Conservation (phyloP, 2,888 invertebrate genomes). For the Lordiphosa fenestrarum region DNA sequence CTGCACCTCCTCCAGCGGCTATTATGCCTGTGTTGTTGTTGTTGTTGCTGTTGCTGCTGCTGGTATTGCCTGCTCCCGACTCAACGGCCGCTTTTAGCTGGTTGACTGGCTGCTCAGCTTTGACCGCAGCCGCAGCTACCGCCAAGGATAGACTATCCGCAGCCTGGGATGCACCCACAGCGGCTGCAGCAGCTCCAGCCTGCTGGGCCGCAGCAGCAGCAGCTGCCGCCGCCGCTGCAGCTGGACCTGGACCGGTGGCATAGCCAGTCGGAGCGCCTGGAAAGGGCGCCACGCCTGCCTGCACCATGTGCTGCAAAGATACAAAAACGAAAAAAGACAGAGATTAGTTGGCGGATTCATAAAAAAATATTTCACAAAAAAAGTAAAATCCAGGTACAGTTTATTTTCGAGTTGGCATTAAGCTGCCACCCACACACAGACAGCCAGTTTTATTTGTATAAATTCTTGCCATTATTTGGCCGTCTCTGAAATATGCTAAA, state of each 20-base stretch:
- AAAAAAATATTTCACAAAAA: slow-evolving; percentile 34
- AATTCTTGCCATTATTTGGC: slow-evolving; percentile 66
- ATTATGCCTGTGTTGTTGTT: slow-evolving; percentile 41
- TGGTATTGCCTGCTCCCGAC: slow-evolving; percentile 37
- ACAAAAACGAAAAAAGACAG: slow-evolving; percentile 13
- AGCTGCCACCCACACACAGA: slow-evolving; percentile 7
- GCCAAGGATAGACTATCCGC: slow-evolving; percentile 78
- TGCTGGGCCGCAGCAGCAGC: slow-evolving; percentile 49
- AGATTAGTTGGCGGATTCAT: slow-evolving; percentile 51
- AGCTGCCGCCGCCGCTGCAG: slow-evolving; percentile 75
- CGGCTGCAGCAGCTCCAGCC: slow-evolving; percentile 70
- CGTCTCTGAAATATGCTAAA: slow-evolving; percentile 71
- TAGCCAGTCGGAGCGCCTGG: slow-evolving; percentile 79
- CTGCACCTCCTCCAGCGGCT: slow-evolving; percentile 54
- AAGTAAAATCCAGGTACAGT: slow-evolving; percentile 18
- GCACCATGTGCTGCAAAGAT: slow-evolving; percentile 79
- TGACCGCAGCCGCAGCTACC: slow-evolving; percentile 75
- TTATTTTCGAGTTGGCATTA: slow-evolving; percentile 9
- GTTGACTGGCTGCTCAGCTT: slow-evolving; percentile 76
- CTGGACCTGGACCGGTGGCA: slow-evolving; percentile 77
- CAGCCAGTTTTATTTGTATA: slow-evolving; percentile 68
- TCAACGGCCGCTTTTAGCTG: slow-evolving; percentile 77
- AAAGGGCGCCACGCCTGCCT: slow-evolving; percentile 79
- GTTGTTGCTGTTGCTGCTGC: slow-evolving; percentile 17
- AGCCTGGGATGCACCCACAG: slow-evolving; percentile 68